A percentile compares a stretch with the other conserved stretches of the same genome.
Evolutionary conservation across 2,888 invertebrate species (phyloP).

Genomic region (Pachliopta kotzebuea): DNA sequence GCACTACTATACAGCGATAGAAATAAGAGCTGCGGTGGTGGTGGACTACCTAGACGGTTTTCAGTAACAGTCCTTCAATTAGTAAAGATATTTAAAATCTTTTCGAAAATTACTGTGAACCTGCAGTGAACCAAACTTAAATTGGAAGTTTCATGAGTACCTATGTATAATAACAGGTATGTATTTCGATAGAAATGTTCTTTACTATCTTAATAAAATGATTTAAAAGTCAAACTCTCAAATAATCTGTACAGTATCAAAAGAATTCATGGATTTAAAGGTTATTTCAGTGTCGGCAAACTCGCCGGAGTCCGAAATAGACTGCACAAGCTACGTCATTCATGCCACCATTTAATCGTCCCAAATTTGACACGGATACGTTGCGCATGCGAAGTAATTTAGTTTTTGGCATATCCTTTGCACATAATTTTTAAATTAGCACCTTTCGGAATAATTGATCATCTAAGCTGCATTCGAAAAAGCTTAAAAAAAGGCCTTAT

Average conservation of each 20-base stretch:
- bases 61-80: no score
- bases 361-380: slow-evolving; percentile 18
- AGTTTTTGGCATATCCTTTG: not conserved
- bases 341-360: slow-evolving; percentile 21
- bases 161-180: no score
- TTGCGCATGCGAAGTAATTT: not conserved
- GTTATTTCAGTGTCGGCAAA: slow-evolving; percentile 22
- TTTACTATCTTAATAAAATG: no score
- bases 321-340: slow-evolving; percentile 18
- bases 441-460: not conserved
- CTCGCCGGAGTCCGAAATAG: slow-evolving; percentile 19
- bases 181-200: no score
- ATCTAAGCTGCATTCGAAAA: not conserved
- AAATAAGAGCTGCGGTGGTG: no score
- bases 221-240: not conserved
- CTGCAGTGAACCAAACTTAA: no score
- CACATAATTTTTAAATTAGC: not conserved
- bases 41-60: no score
- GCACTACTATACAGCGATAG: no score
- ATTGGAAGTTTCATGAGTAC: no score
- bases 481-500: no score
- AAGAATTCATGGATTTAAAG: slow-evolving; percentile 16
- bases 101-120: no score
- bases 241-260: not conserved
- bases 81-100: no score